These are phyloP conservation scores for Lumbricus terrestris DNA, from an alignment of 2,888 invertebrate genomes.

Conservation along the genomic window DNA sequence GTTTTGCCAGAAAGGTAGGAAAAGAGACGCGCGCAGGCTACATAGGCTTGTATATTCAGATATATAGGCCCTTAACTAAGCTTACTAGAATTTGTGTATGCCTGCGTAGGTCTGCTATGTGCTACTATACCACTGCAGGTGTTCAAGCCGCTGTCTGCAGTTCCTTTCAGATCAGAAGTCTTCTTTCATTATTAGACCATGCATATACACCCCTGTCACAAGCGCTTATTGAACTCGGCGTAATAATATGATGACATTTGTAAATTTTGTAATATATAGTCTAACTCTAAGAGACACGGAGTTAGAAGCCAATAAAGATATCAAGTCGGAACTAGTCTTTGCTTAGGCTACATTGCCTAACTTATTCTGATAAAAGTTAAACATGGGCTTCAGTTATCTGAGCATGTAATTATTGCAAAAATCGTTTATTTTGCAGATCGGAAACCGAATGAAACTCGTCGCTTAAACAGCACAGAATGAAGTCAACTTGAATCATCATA, in stretches of 20 bases:
- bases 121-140: too few relatives aligned
- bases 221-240: too few relatives aligned
- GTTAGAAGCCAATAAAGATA: not conserved
- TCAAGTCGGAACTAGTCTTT: not conserved
- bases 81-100: too few relatives aligned
- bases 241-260: too few relatives aligned
- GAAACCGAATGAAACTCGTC: not conserved
- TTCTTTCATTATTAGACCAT: not conserved
- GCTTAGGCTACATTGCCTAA: too few relatives aligned
- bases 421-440: not conserved
- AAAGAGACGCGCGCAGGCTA: not conserved
- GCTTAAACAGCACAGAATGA: not conserved
- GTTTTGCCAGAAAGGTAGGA: slow-evolving; percentile 51
- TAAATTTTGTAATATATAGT: too few relatives aligned
- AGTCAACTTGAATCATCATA: not conserved
- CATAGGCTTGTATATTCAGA: not conserved
- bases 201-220: too few relatives aligned
- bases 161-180: not conserved
- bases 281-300: too few relatives aligned
- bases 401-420: not conserved
- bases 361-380: not conserved
- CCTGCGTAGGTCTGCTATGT: too few relatives aligned
- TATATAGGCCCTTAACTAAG: too few relatives aligned
- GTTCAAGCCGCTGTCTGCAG: too few relatives aligned
- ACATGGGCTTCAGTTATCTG: not conserved